Conservation (phyloP, 2,888 invertebrate species). For the Melanotus villosus region DNA sequence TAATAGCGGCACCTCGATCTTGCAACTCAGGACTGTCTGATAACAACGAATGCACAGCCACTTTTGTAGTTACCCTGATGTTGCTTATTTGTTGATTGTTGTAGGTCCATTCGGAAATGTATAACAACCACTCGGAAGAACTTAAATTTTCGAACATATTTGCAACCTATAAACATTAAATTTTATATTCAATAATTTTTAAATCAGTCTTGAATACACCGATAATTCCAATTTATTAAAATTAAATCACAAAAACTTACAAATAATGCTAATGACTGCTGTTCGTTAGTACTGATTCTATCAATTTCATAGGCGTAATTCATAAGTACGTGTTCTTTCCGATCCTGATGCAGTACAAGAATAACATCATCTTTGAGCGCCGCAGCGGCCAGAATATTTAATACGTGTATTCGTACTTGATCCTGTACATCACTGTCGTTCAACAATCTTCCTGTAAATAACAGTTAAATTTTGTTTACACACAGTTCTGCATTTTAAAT, state of each 20-base stretch:
- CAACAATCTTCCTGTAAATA: conserved; percentile 72
- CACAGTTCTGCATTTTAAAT: too few species aligned
- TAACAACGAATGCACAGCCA: conserved; percentile 88
- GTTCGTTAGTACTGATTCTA: conserved; percentile 80
- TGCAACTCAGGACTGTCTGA: conserved; percentile 80
- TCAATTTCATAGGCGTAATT: conserved; percentile 89
- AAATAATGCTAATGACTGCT: conserved; percentile 84
- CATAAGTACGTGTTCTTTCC: conserved; percentile 90
- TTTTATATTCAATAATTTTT: background rate
- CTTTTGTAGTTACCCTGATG: conserved; percentile 91
- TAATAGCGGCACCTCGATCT: conserved; percentile 87
- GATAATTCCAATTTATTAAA: too few species aligned
- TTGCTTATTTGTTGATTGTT: conserved; percentile 85
- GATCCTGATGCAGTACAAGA: conserved; percentile 90
- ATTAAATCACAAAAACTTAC: too few species aligned
- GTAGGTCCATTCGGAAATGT: conserved; percentile 93
- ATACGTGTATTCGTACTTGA: conserved; percentile 75
- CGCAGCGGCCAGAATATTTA: conserved; percentile 82
- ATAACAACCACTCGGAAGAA: conserved; percentile 93
- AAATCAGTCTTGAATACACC: background rate
- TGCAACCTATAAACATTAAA: conserved; percentile 75
- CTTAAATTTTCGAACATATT: conserved; percentile 92
- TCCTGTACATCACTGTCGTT: conserved; percentile 73
- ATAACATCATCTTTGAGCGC: conserved; percentile 92
- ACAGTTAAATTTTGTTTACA: background rate